Base-by-base conservation (phyloP, 1,140 invertebrate genomes). In the Pararge aegeria region DNA sequence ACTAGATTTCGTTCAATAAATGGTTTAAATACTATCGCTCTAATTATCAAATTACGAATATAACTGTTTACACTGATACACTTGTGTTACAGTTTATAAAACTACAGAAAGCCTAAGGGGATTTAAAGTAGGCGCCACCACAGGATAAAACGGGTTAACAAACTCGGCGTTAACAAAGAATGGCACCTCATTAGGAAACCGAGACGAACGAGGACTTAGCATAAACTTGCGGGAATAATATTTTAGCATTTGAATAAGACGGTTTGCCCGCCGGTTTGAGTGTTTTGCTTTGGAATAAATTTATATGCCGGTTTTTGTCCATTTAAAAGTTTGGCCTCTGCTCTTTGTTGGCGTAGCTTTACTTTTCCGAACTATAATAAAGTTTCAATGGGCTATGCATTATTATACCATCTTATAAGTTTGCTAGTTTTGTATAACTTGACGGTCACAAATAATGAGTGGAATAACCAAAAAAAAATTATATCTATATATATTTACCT, bases 171-270 rank as follows among this genome's bases (percentile, higher is more conserved):
- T 50, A 68, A 64, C 61, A 56, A 68, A 57, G 56, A 68, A 64
- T 68, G 54, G 65, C 56, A 57, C 52, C 49, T 68, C 65, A 60
- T 68, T 68, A 68, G 50, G 57, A 57, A 61, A 60, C 30, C 61
- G 53, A 64, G 56, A 54, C 63, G 63, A 34, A 16, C 18, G 5
- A 40, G 16, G 58, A 57, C 52, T 64, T 60, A 57, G 49, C 49
- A 61, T 56, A 63, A 61, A 56, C 48, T 67, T 59, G 46, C 21
- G 51, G 19, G 40, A 57, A 64, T 67, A 59, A 64, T 64, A 68
- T 64, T 60, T 68, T 60, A 64, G 55, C 61, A 64, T 68, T 63
- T 63, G 34, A 68, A 68, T 64, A 51, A 57, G 38, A 56, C 49
- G 40, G 55, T 55, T 60, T 59, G 49, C 34, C 48, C 48, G 37